These are phyloP conservation scores for Nycteola revayana DNA, from an alignment of 2,888 invertebrate genomes.

Conservation along the genomic window DNA sequence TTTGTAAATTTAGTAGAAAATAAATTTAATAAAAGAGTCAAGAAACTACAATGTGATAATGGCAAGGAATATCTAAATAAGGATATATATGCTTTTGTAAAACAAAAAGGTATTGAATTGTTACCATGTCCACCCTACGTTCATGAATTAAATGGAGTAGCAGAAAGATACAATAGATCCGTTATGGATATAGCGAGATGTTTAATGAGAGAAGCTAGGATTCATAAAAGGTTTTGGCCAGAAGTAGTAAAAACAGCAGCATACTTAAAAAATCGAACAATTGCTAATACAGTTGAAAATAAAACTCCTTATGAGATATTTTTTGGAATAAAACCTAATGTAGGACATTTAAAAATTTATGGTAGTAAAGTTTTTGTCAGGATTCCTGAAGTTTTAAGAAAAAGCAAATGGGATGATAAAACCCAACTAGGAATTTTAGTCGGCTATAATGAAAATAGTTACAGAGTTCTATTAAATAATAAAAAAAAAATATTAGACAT, in stretches of 20 bases:
- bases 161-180: conserved; percentile 33
- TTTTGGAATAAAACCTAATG: conserved; percentile 21
- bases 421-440: conserved; percentile 28
- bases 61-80: conserved; percentile 30
- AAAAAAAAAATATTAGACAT: conserved; percentile 6
- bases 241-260: conserved; percentile 33
- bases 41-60: conserved; percentile 32
- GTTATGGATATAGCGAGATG: conserved; percentile 31
- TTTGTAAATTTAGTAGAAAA: conserved; percentile 28
- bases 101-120: conserved; percentile 28
- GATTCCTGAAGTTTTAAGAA: no score
- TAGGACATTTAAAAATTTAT: no score
- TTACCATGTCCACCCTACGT: conserved; percentile 31
- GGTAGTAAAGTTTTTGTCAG: no score
- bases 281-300: conserved; percentile 31
- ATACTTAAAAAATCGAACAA: conserved; percentile 34
- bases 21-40: conserved; percentile 22
- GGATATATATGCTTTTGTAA: conserved; percentile 26
- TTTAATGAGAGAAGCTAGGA: conserved; percentile 28
- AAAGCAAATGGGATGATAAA: conserved; percentile 37
- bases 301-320: conserved; percentile 33
- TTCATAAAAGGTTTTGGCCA: conserved; percentile 29
- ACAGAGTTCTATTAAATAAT: conserved; percentile 24
- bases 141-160: no score
- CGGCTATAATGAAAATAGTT: conserved; percentile 34